A percentile compares a stretch with the other conserved stretches of the same genome.
Evolutionary conservation across 2,888 invertebrate genomes (phyloP).

Genomic region (Aphodius granarius): DNA sequence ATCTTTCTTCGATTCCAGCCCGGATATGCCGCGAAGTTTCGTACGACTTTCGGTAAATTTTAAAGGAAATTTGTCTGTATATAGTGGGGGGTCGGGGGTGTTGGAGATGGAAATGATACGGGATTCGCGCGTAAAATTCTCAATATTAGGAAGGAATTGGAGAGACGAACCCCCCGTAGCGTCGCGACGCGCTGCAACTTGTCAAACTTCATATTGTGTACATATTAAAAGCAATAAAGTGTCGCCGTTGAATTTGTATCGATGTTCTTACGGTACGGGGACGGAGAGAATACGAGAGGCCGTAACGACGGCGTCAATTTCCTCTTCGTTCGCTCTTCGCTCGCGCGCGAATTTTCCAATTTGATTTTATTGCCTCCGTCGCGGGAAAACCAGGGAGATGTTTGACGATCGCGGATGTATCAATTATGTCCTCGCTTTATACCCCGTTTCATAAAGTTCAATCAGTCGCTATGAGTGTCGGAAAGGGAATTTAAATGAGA

Average conservation of each 20-base stretch:
- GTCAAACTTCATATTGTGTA: conserved; percentile 51
- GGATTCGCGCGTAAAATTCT: conserved; percentile 46
- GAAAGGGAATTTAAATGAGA: neutral
- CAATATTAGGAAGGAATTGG: conserved; percentile 48
- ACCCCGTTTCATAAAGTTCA: neutral
- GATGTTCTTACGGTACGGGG: conserved; percentile 12
- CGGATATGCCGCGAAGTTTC: neutral
- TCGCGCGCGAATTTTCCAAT: neutral
- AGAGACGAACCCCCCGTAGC: neutral
- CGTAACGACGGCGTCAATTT: neutral
- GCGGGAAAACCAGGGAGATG: neutral
- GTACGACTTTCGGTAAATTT: neutral
- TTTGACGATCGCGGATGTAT: neutral
- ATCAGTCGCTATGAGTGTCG: neutral
- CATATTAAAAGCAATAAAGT: conserved; percentile 51
- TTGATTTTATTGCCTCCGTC: conserved; percentile 8
- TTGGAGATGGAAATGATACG: conserved; percentile 40
- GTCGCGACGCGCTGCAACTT: conserved; percentile 43
- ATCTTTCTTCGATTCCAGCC: neutral
- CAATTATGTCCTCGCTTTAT: conserved; percentile 3
- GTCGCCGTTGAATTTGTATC: conserved; percentile 33
- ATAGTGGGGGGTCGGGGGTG: neutral
- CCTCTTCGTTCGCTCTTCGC: neutral
- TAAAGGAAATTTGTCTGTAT: neutral
- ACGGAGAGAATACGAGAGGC: neutral